Percentiles rank a stretch among this genome's conserved stretches.
Conservation (phyloP, 1,140 invertebrate species). For the Lutraria rhynchaena region DNA sequence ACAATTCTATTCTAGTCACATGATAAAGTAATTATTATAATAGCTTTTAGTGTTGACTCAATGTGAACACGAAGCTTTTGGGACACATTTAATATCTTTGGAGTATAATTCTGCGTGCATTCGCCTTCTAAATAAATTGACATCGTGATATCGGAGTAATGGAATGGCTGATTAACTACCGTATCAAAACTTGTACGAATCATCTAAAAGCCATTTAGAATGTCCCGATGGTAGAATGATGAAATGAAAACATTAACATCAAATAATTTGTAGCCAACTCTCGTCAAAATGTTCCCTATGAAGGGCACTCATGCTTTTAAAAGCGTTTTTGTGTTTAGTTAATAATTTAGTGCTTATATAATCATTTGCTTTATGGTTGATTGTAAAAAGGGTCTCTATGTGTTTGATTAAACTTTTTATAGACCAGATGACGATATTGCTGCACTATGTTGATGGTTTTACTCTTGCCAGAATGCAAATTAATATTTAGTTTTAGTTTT, state of each 20-base stretch:
- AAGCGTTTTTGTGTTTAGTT: too few species aligned
- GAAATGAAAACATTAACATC: conserved; percentile 35
- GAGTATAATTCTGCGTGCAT: conserved; percentile 14
- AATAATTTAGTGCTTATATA: too few species aligned
- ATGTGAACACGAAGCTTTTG: not conserved
- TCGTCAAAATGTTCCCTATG: too few species aligned
- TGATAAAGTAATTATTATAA: conserved; percentile 28
- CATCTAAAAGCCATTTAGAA: conserved; percentile 32
- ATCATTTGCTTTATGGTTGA: too few species aligned
- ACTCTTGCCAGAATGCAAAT: too few species aligned
- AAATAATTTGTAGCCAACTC: conserved; percentile 5
- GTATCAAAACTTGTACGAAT: conserved; percentile 10
- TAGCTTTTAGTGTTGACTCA: conserved; percentile 27
- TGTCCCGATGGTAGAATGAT: conserved; percentile 1
- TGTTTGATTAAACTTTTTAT: too few species aligned
- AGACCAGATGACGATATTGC: too few species aligned
- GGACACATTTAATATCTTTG: conserved; percentile 23
- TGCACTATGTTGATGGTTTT: too few species aligned
- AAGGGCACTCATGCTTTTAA: too few species aligned
- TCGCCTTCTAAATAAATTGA: conserved; percentile 27
- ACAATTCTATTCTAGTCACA: conserved; percentile 1
- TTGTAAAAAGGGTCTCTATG: too few species aligned
- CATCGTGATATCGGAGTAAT: conserved; percentile 24
- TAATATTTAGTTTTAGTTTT: too few species aligned
- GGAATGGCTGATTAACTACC: conserved; percentile 23